Evolutionary conservation across 2,888 invertebrate species (phyloP), one percentile per base, ranked within the genome.

Genomic region (Calliphora vomitoria): DNA sequence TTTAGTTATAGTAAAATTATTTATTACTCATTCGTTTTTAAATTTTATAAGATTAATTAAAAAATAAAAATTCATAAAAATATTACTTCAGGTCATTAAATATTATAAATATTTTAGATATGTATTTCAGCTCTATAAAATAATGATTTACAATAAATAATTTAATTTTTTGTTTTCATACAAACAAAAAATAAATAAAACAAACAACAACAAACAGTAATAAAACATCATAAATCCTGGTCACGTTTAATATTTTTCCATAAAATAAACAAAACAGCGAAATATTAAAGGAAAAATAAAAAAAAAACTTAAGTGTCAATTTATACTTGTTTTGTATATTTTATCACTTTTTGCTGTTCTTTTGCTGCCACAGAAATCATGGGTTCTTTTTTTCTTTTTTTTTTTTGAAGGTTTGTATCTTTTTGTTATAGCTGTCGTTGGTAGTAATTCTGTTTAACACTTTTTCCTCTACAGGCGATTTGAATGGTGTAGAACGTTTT

Each of bases 291-390:
- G 5, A 13, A 66, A 55, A 41, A 10, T 6, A n/a, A 38, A 74
- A 74, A 38, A 80, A 71, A 72, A 69, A 38, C 47, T 58, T 58
- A 82, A 85, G 87, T 87, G 84, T 87, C 87, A 87, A 85, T 87
- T 87, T 87, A 85, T 82, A 82, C 50, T 85, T 85, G 85, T 79
- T 79, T 87, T 85, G 87, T 85, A 74, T 84, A 74, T 85, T 87
- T 84, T 74, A 81, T 85, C 47, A 74, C 66, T 84, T 72, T 74
- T 64, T 74, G 76, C 10, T 41, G 35, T 25, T 41, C 44, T 41
- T 25, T 76, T 64, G 41, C n/a, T 31, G 68, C 68, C 18, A 38
- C 20, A 84, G 0, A 60, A 66, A 64, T 82, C 78, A 82, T 62
- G 78, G 87, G 25, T 74, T 74, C 62, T 58, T 78, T 53, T 53